Evolutionary conservation across 2,888 invertebrate genomes (phyloP).

Genomic region (Caradrina clavipalpis): DNA sequence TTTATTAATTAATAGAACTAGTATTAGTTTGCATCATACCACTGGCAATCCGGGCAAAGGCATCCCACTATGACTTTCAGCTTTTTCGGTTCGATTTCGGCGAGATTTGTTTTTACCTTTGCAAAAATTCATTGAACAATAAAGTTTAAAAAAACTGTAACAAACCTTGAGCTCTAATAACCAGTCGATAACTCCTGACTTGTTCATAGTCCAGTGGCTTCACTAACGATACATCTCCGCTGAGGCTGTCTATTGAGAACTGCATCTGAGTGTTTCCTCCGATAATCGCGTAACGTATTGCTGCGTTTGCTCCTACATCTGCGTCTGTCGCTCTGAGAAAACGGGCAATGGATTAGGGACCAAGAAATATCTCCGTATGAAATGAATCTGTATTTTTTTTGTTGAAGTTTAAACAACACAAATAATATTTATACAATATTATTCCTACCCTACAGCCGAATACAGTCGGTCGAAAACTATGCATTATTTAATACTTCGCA

Average conservation of each 20-base stretch:
- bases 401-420: too few relatives aligned
- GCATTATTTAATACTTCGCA: not conserved
- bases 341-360: conserved; percentile 39
- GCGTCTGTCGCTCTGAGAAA: conserved; percentile 95
- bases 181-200: conserved; percentile 95
- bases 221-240: conserved; percentile 97
- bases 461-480: not conserved
- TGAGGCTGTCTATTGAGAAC: conserved; percentile 98
- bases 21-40: too few relatives aligned
- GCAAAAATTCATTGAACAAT: too few relatives aligned
- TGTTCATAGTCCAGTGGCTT: conserved; percentile 97
- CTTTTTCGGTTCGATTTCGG: too few relatives aligned
- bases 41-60: too few relatives aligned
- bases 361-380: not conserved
- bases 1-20: too few relatives aligned
- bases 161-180: conserved; percentile 96
- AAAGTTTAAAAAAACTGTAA: not conserved
- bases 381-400: too few relatives aligned
- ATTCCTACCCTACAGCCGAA: too few relatives aligned
- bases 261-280: conserved; percentile 98
- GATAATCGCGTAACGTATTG: conserved; percentile 98
- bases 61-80: too few relatives aligned
- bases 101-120: too few relatives aligned
- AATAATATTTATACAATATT: too few relatives aligned
- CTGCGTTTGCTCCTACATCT: conserved; percentile 98